Conservation (phyloP, 2,797 vertebrate species). For the Tinamus major region DNA sequence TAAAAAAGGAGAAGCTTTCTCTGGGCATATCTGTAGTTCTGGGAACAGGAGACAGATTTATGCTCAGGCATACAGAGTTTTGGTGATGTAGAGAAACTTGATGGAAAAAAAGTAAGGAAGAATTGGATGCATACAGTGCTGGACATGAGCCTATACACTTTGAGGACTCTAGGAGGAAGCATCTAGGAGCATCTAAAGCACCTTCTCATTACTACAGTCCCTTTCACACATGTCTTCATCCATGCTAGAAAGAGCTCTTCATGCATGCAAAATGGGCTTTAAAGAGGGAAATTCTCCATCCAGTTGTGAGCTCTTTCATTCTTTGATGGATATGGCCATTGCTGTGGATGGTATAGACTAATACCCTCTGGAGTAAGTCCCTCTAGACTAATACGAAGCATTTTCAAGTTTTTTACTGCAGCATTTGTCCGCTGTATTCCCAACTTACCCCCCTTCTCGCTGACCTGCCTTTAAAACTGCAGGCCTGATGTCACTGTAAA, state of each 20-base stretch:
- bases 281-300: constrained; percentile 2
- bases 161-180: neutral
- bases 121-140: neutral
- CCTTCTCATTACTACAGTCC: neutral
- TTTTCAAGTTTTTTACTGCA: neutral
- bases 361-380: too few species aligned
- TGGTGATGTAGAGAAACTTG: rapidly evolving
- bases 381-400: neutral
- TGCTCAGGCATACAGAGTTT: rapidly evolving
- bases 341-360: neutral
- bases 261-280: neutral
- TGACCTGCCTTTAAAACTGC: constrained; percentile 9
- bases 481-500: neutral
- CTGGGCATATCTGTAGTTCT: neutral
- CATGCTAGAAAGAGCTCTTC: neutral
- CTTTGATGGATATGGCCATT: neutral
- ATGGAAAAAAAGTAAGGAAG: neutral
- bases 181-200: neutral
- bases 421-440: neutral
- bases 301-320: constrained; percentile 4
- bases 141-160: neutral
- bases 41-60: neutral
- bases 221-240: neutral
- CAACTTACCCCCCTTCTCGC: neutral
- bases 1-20: neutral